Evolutionary conservation across 2,888 invertebrate species (phyloP), one percentile per base, ranked within the genome.

Genomic region (Dermolepida albohirtum): DNA sequence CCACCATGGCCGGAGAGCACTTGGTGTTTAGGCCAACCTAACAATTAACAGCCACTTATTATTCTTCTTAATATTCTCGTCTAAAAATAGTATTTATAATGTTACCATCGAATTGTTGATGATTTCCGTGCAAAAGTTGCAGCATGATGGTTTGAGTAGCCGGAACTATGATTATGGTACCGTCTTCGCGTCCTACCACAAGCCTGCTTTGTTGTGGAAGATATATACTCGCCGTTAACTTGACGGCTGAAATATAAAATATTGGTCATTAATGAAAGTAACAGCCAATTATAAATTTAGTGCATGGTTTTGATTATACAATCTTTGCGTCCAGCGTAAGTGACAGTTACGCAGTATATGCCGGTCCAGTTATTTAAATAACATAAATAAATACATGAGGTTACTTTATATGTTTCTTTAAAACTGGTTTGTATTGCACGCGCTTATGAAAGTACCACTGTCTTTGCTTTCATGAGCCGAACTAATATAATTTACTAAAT

Each of bases 131-230:
- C 66, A 99, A 85, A 64, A 98, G 83, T 78, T 98, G 97, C 72
- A 96, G 84, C 89, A 96, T 95, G 2, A 98, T 94, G 0, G 97
- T 96, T 79, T 97, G 96, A 0, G 96, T 96, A 0, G 97, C 98
- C 22, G 97, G 95, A 57, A 97, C 93, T 70, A 98, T 96, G 17
- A 98, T 92, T 71, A 99, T 98, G 64, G 94, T 92, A 1, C 99
- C 99, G 80, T 99, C 97, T 79, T 96, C 95, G 8, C 97, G 87
- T 0, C 98, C 98, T 71, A 97, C 94, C 10, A 98, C 97, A 67
- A 99, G 84, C 6, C 96, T 90, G 76, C 97, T 97, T 78, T 97
- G 97, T 59, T 93, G 91, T 0, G 97, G 92, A 62, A 98, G 86
- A 83, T 97, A 99, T 76, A 98, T 96, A 68, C 97, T 97, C 0